phyloP scores from a whole-genome alignment of 2,797 vertebrate species.

The Urosaurus nigricauda region DNA sequence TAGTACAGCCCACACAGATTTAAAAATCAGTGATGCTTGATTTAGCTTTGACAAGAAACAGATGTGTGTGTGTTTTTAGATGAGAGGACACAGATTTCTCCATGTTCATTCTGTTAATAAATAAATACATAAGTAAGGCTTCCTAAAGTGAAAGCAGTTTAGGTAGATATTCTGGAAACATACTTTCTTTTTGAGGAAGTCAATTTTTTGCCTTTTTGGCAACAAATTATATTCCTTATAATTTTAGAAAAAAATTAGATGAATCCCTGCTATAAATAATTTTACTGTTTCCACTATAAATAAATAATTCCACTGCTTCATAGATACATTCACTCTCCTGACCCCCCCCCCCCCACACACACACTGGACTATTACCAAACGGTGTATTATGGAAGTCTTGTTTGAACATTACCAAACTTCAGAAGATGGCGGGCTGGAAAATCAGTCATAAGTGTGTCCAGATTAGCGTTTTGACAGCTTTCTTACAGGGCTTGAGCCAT shows the following conservation, averaged over 20 bases:
- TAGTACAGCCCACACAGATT: background rate
- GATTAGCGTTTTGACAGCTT: background rate
- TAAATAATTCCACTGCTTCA: background rate
- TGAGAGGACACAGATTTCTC: background rate
- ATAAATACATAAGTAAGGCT: slow-evolving; percentile 12
- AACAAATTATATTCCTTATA: background rate
- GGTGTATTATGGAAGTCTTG: background rate
- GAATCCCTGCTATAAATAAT: background rate
- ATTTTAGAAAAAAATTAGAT: background rate
- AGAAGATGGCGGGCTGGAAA: background rate
- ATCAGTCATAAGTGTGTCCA: background rate
- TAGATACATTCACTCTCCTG: background rate
- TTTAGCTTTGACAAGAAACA: slow-evolving; percentile 30
- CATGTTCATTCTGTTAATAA: background rate
- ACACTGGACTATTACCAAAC: fast-evolving
- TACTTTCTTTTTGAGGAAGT: background rate
- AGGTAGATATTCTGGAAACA: background rate
- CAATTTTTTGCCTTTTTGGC: too few relatives aligned
- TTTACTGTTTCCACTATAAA: background rate
- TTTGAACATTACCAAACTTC: background rate
- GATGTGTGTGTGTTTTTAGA: background rate
- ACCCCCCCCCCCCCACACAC: too few relatives aligned
- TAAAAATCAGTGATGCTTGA: background rate
- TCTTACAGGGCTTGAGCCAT: background rate
- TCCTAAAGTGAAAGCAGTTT: slow-evolving; percentile 4